Conservation (phyloP, 2,888 invertebrate species). For the Spilarctia lutea region DNA sequence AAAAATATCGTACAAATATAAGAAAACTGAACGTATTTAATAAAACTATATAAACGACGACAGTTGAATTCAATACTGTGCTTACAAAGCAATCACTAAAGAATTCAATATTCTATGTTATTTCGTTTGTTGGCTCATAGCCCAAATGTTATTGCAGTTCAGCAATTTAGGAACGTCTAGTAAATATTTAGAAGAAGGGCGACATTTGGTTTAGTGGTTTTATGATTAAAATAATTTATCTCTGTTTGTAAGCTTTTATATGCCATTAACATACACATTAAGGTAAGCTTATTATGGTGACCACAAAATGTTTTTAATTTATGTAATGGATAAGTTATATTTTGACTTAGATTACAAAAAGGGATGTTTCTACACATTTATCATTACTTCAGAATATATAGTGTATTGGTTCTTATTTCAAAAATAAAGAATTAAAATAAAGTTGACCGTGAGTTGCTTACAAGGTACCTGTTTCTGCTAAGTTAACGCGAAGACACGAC, state of each 20-base stretch:
- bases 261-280: background rate
- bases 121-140: background rate
- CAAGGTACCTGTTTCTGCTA: too few species aligned
- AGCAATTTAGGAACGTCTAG: background rate
- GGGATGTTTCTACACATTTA: too few species aligned
- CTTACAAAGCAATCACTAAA: background rate
- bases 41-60: background rate
- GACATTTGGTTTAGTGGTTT: background rate
- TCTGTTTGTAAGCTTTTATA: background rate
- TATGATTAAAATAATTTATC: background rate
- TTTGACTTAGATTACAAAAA: too few species aligned
- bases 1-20: background rate
- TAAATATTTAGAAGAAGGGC: background rate
- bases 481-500: too few species aligned
- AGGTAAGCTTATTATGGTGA: background rate
- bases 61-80: conserved; percentile 6
- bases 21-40: background rate
- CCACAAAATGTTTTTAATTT: too few species aligned
- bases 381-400: too few species aligned
- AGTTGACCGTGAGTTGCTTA: too few species aligned
- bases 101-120: conserved; percentile 1
- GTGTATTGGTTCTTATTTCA: too few species aligned
- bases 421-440: too few species aligned
- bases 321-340: too few species aligned
- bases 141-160: conserved; percentile 1